phyloP scores from a whole-genome alignment of 2,888 invertebrate species.

The Habrosyne pyritoides region DNA sequence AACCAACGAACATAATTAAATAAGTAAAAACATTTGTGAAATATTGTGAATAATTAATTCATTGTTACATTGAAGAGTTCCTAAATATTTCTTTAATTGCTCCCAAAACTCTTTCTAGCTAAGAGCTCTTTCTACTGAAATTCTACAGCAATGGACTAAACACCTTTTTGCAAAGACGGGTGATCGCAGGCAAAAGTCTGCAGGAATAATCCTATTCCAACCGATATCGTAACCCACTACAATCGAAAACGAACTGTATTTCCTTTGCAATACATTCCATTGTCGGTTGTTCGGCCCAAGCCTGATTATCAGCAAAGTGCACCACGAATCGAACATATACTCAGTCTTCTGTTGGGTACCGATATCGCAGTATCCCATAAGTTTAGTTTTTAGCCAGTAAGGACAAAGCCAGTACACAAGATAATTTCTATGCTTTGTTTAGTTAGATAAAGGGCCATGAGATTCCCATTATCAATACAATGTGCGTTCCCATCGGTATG shows the following conservation, averaged over 20 bases:
- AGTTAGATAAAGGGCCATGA: conserved; percentile 46
- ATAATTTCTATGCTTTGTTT: not conserved
- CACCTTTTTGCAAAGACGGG: not conserved
- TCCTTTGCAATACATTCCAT: not conserved
- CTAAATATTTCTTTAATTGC: not conserved
- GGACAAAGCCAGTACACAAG: not conserved
- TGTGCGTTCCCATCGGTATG: conserved; percentile 64
- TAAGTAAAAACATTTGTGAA: not conserved
- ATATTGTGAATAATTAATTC: no score
- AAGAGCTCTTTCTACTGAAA: no score
- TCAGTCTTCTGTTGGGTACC: not conserved
- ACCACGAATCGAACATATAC: not conserved
- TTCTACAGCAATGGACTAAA: not conserved
- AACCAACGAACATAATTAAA: not conserved
- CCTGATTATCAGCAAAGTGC: not conserved
- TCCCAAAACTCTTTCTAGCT: no score
- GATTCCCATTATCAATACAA: conserved; percentile 43
- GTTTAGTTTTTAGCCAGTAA: not conserved
- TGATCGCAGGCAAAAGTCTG: not conserved
- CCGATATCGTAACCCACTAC: not conserved
- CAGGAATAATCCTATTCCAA: not conserved
- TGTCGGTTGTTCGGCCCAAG: not conserved
- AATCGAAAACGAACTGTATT: not conserved
- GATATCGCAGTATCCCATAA: not conserved
- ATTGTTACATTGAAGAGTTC: not conserved